Evolutionary conservation across 2,888 invertebrate species (phyloP).

Genomic region (Drosophila prolongata): DNA sequence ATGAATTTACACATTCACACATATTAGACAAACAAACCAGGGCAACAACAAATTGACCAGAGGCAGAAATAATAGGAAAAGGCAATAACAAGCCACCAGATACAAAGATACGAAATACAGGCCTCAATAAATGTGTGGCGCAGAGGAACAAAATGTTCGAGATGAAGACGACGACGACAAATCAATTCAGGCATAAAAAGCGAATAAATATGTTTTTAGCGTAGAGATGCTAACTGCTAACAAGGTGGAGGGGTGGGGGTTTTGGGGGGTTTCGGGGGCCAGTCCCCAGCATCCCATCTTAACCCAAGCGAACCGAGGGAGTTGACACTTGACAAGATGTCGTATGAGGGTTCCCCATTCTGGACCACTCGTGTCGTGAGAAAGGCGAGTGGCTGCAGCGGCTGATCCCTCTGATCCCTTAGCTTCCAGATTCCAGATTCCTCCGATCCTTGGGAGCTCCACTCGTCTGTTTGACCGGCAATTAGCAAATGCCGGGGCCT

Average conservation of each 20-base stretch:
- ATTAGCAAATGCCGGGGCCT: conserved; percentile 47
- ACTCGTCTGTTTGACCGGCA: conserved; percentile 46
- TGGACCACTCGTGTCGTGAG: conserved; percentile 50
- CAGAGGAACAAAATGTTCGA: conserved; percentile 51
- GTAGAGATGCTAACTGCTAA: conserved; percentile 79
- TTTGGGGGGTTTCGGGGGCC: not conserved
- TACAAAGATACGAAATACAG: conserved; percentile 42
- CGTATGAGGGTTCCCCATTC: conserved; percentile 4
- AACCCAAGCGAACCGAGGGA: conserved; percentile 23
- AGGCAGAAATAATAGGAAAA: conserved; percentile 43
- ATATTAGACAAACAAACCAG: conserved; percentile 43
- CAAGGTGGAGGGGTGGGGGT: conserved; percentile 45
- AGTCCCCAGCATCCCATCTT: conserved; percentile 16
- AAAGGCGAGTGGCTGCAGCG: conserved; percentile 36
- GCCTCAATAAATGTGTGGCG: conserved; percentile 64
- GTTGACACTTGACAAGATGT: conserved; percentile 58
- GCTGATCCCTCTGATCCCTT: conserved; percentile 42
- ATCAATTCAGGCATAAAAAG: conserved; percentile 81
- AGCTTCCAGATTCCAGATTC: conserved; percentile 31
- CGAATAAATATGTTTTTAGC: conserved; percentile 80
- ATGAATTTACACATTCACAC: conserved; percentile 63
- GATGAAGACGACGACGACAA: conserved; percentile 75
- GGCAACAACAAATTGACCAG: conserved; percentile 52
- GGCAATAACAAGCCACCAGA: conserved; percentile 39
- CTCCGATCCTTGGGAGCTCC: conserved; percentile 31